These are phyloP conservation scores for Idaea straminata DNA, from an alignment of 2,888 invertebrate genomes.

Conservation along the genomic window DNA sequence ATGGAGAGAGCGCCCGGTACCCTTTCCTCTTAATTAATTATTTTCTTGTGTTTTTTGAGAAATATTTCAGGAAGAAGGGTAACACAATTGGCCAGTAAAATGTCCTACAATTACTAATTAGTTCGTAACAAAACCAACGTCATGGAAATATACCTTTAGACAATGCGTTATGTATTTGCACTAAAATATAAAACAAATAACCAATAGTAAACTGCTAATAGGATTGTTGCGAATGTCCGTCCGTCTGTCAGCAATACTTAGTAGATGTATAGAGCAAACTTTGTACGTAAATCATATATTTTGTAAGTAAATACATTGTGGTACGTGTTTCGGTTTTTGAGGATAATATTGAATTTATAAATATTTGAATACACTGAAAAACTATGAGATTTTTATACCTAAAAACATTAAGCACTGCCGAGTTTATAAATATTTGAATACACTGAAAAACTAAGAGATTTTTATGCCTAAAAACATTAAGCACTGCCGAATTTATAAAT, in stretches of 20 bases:
- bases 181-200: slow-evolving; percentile 59
- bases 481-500: no score
- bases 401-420: no score
- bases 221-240: slow-evolving; percentile 48
- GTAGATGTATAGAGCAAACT: slow-evolving; percentile 43
- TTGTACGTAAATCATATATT: slow-evolving; percentile 48
- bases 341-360: neutral
- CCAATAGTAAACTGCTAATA: slow-evolving; percentile 47
- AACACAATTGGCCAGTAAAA: no score
- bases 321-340: neutral
- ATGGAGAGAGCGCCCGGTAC: no score
- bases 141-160: slow-evolving; percentile 59
- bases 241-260: slow-evolving; percentile 28
- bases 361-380: neutral
- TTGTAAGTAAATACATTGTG: slow-evolving; percentile 47
- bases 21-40: no score
- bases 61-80: no score
- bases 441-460: no score
- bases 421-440: no score
- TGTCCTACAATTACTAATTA: slow-evolving; percentile 6
- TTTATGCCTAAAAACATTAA: no score
- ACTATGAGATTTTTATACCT: neutral
- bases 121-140: slow-evolving; percentile 19
- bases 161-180: slow-evolving; percentile 48
- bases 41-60: no score